Evolutionary conservation across 2,888 invertebrate genomes (phyloP).

Genomic region (Tenthredo livida): DNA sequence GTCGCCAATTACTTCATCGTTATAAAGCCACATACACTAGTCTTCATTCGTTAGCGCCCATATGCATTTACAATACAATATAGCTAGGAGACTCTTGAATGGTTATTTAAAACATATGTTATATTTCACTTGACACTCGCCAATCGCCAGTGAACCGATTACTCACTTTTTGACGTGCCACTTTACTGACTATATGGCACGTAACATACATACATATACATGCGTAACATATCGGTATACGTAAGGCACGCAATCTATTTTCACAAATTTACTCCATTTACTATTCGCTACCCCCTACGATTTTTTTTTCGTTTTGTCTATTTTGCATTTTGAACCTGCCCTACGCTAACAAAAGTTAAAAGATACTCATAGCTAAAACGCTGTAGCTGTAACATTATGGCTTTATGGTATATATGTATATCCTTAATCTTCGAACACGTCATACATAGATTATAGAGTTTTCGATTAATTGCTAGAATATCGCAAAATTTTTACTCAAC

Average conservation of each 20-base stretch:
- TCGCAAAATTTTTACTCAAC: not conserved
- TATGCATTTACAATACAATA: not conserved
- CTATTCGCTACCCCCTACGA: not conserved
- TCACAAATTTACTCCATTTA: not conserved
- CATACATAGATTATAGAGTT: not conserved
- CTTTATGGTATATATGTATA: not conserved
- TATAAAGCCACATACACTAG: not conserved
- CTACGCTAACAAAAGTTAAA: not conserved
- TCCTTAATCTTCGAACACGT: not conserved
- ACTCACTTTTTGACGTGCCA: not conserved
- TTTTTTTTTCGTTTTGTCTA: not conserved
- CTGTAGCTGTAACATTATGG: not conserved
- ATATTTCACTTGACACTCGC: constrained; percentile 22
- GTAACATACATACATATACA: not conserved
- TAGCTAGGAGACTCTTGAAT: not conserved
- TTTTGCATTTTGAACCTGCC: not conserved
- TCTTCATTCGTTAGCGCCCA: not conserved
- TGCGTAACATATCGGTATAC: not conserved
- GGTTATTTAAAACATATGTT: constrained; percentile 1
- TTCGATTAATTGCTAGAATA: not conserved
- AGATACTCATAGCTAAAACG: not conserved
- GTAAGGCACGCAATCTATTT: not conserved
- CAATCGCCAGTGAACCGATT: constrained; percentile 23
- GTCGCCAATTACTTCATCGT: constrained; percentile 11
- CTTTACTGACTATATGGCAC: not conserved